Base-by-base conservation (phyloP, 2,113 vertebrate genomes). In the Glaucidium brasilianum region DNA sequence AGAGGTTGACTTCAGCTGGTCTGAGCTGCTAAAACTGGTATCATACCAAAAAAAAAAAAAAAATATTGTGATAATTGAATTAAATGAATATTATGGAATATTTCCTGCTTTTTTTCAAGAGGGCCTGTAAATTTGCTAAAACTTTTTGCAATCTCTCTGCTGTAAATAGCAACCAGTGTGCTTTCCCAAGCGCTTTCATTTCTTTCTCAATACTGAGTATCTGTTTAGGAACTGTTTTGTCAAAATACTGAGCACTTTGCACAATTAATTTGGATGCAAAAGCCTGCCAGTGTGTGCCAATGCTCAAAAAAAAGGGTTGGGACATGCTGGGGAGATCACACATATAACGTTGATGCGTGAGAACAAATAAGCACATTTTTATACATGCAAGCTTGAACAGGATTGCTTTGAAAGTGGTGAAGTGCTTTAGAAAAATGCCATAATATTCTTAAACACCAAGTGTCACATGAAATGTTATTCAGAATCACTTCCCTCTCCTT, bases 271-370 rank as follows among this genome's bases (percentile, higher is more conserved):
- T 43, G 79, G 69, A 9, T 39, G 25, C 17, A 49, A 55, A 81
- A 83, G 39, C 45, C 49, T 73, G 32, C 22, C 29, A 13, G 39
- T 10, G 20, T 23, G 73, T 81, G 67, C 79, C 2, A 2, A 9
- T 22, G 47, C 49, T 26, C 67, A 49, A 30, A 53, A 30, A 53
- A 47, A 63, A 39, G 13, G 32, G 41, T 83, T 91, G 45, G 47
- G 76, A 47, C 62, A 49, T 29, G 29, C 78, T 49, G 35, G 27
- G 52, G 49, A 47, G 34, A 49, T 27, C 58, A 26, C 79, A 60
- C 2, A 0, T 9, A 6, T 3, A 9, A 18, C 15, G 7, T 8
- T 2, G 3, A 50, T 1, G 0, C 3, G 1, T 34, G 34, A 2
- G 14, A 84, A 77, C 21, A 85, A 47, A 75, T 11, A 19, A 88